Evolutionary conservation across 2,888 invertebrate genomes (phyloP).

Genomic region (Coleophora deauratella): DNA sequence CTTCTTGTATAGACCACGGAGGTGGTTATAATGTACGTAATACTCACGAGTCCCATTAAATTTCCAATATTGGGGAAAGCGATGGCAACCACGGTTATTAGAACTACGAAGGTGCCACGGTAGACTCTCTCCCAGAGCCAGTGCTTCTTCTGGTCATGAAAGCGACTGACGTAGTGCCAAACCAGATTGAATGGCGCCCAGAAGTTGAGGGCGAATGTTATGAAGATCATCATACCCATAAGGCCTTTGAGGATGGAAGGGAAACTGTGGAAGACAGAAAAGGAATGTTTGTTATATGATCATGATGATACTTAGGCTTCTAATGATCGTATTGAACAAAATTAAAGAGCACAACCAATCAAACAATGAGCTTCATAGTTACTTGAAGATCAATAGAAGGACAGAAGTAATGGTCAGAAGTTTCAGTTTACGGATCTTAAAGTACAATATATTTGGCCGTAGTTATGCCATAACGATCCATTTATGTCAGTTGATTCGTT

Average conservation of each 20-base stretch:
- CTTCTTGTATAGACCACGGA: too few species aligned
- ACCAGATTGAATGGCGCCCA: slow-evolving; percentile 65
- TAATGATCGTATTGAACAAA: too few species aligned
- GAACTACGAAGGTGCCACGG: slow-evolving; percentile 37
- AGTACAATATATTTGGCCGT: too few species aligned
- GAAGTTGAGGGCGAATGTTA: slow-evolving; percentile 60
- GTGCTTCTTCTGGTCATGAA: slow-evolving; percentile 38
- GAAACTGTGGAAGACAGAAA: slow-evolving; percentile 44
- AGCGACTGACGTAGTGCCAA: slow-evolving; percentile 53
- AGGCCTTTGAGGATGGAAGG: slow-evolving; percentile 51
- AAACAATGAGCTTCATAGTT: too few species aligned
- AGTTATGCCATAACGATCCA: too few species aligned
- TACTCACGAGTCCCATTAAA: slow-evolving; percentile 58
- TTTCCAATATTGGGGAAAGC: slow-evolving; percentile 62
- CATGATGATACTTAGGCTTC: too few species aligned
- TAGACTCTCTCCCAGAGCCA: slow-evolving; percentile 62
- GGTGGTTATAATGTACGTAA: too few species aligned
- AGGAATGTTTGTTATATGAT: background rate
- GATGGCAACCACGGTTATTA: slow-evolving; percentile 48
- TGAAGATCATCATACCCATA: slow-evolving; percentile 63
- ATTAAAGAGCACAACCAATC: too few species aligned
- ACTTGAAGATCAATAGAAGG: too few species aligned
- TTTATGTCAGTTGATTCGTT: too few species aligned
- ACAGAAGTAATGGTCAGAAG: too few species aligned
- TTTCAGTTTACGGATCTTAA: too few species aligned